phyloP scores from a whole-genome alignment of 2,888 invertebrate species.

The Augiades crinisus region DNA sequence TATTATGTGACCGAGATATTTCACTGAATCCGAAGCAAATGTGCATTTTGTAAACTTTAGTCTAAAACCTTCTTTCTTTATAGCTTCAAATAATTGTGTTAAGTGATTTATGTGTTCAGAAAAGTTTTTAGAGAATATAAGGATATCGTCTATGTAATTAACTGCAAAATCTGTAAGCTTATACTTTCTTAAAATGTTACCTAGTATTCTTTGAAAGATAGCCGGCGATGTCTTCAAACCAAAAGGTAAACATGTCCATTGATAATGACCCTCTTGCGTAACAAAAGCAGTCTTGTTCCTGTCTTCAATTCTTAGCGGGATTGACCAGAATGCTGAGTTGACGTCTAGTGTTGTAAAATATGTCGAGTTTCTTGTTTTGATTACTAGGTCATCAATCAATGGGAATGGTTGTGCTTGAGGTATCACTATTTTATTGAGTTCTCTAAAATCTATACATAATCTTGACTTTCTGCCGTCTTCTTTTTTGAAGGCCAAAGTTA shows the following conservation, averaged over 20 bases:
- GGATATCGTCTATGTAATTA: constrained; percentile 20
- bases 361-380: constrained; percentile 41
- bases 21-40: constrained; percentile 35
- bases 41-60: constrained; percentile 36
- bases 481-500: constrained; percentile 25
- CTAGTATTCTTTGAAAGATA: constrained; percentile 39
- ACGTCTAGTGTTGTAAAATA: constrained; percentile 43
- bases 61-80: constrained; percentile 35
- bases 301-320: constrained; percentile 42
- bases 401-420: constrained; percentile 35
- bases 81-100: constrained; percentile 19
- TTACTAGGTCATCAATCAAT: constrained; percentile 42
- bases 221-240: constrained; percentile 40
- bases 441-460: no score
- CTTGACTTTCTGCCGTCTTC: constrained; percentile 17
- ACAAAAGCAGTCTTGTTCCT: constrained; percentile 40
- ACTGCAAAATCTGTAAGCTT: constrained; percentile 23
- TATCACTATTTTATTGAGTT: constrained; percentile 10
- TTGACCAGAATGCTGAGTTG: constrained; percentile 51
- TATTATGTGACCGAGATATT: constrained; percentile 37
- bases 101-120: constrained; percentile 20
- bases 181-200: constrained; percentile 32
- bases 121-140: constrained; percentile 29
- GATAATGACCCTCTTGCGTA: constrained; percentile 36
- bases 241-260: constrained; percentile 40